Evolutionary conservation across 2,113 vertebrate species (phyloP), one percentile per base, ranked within the genome.

Genomic region (Orthochromis malagaraziensis): DNA sequence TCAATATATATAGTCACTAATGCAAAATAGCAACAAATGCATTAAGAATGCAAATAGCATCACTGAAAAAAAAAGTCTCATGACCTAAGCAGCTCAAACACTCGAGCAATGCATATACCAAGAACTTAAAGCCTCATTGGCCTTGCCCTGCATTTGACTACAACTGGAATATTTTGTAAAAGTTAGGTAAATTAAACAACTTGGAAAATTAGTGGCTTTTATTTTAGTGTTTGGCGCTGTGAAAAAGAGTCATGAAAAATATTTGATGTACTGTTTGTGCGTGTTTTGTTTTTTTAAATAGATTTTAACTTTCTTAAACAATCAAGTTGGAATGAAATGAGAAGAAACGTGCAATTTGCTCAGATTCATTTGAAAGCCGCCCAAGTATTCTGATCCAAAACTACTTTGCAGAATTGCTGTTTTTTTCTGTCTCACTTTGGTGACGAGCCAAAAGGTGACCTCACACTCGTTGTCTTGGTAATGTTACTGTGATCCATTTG

Each of bases 361-460:
- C 13, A 19, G 19, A 24, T 55, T 17, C n/a, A 9, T 86, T 86
- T 79, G 12, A 60, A 89, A 83, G 58, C 40, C 16, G 35, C 40
- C 54, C 49, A 4, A 21, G 6, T 75, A 16, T 84, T 79, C 19
- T 60, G 16, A 73, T 79, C 70, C 26, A n/a, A 53, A 51, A 31
- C 53, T 79, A 85, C 79, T 81, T 51, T 77, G 45, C 45, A 51
- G 73, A 77, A 77, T 51, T 77, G 73, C 17, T 13, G 26, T 33
- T 77, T 49, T 45, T 51, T 13, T 51, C 26, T 70, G 84, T 70
- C 12, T 33, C 16, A 1, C 47, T 60, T 55, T 54, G 51, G 47
- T 26, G 75, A 38, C 17, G 9, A 84, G n/a, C 77, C 83, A 55
- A 68, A 83, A 79, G 73, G 77, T 68, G 86, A 88, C 87, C 77